Evolutionary conservation across 1,140 invertebrate genomes (phyloP), one percentile per base, ranked within the genome.

Genomic region (Drosophila bocqueti): DNA sequence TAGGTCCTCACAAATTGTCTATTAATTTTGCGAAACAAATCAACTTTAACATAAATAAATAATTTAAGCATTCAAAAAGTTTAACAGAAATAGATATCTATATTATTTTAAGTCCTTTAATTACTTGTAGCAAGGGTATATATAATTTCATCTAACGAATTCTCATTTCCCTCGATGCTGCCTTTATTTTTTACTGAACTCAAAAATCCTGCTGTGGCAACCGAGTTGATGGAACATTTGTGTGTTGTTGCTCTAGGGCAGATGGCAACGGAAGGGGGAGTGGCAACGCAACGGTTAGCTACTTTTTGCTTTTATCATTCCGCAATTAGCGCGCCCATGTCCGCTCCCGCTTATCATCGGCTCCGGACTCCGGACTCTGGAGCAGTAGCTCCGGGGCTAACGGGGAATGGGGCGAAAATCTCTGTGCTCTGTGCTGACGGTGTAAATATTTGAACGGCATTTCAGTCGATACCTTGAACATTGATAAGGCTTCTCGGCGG

Each of bases 361-460:
- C 24, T 38, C 65, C 29, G 50, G 66, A 40, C 34, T 55, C 47
- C 50, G 43, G 65, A 42, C 52, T 76, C 31, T 26, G 26, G 43
- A 60, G 79, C 78, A 60, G 64, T 58, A 59, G 71, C 66, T 68
- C 63, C 69, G 76, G 71, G 64, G 57, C 34, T 75, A 52, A 46
- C 9, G 65, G 34, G 55, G 74, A 31, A 43, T 63, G 67, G 52
- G 72, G 58, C 15, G 54, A 66, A 67, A 72, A 76, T 67, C 76
- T 77, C 61, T 50, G 47, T 49, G 15, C 36, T 38, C 11, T 13
- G 11, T 83, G 80, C 71, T 73, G 71, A 54, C 61, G 76, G 54
- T 58, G 81, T 79, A 89, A 89, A 89, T 89, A 89, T 89, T 89
- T 89, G 84, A 79, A 74, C 73, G 87, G 59, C 84, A 79, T 84